Evolutionary conservation across 1,140 invertebrate species (phyloP).

Genomic region (Berghia stephanieae): DNA sequence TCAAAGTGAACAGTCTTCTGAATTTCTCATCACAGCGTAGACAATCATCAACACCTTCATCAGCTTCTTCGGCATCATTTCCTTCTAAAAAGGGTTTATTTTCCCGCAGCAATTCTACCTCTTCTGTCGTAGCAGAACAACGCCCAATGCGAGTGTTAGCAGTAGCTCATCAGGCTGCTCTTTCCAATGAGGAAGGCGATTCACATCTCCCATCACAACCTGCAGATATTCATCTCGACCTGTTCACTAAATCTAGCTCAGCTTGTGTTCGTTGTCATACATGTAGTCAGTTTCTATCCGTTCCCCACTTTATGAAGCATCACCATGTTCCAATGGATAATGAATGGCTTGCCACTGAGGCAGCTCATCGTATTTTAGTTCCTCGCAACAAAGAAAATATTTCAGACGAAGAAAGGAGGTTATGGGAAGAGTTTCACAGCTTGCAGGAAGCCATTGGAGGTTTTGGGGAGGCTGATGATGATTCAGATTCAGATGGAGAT

Average conservation of each 20-base stretch:
- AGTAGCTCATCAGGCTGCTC: conserved; percentile 34
- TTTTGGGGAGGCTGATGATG: conserved; percentile 25
- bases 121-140: neutral
- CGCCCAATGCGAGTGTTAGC: conserved; percentile 25
- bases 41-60: neutral
- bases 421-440: conserved; percentile 54
- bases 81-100: conserved; percentile 30
- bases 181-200: neutral
- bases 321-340: conserved; percentile 47
- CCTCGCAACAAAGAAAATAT: conserved; percentile 42
- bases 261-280: conserved; percentile 54
- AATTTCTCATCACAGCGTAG: conserved; percentile 27
- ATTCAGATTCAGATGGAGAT: conserved; percentile 11
- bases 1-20: conserved; percentile 44
- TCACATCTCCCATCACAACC: conserved; percentile 39
- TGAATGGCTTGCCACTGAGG: conserved; percentile 42
- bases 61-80: neutral
- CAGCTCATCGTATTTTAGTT: conserved; percentile 43
- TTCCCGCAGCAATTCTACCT: conserved; percentile 9
- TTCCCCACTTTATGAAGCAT: conserved; percentile 54
- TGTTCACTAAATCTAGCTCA: conserved; percentile 51
- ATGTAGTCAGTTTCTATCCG: conserved; percentile 55
- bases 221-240: conserved; percentile 54
- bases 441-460: conserved; percentile 33
- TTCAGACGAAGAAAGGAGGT: conserved; percentile 43